Evolutionary conservation across 2,113 vertebrate genomes (phyloP).

Genomic region (Sprattus sprattus): DNA sequence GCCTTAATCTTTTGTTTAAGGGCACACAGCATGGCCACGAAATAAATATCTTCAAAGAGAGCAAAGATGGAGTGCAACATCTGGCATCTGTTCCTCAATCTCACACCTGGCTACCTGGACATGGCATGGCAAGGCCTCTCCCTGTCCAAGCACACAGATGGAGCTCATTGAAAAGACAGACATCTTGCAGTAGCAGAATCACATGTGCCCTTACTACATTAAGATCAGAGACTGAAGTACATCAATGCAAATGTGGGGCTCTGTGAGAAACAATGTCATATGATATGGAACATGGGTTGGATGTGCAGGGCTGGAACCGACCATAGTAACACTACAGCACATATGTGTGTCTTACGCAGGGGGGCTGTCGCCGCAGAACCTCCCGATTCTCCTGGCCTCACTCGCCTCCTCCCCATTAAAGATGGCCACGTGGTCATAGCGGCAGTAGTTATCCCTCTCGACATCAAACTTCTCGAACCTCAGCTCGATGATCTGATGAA

Average conservation of each 20-base stretch:
- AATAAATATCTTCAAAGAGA: neutral
- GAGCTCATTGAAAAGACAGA: neutral
- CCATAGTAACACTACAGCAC: constrained; percentile 14
- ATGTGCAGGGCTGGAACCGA: neutral
- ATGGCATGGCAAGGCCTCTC: neutral
- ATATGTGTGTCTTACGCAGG: constrained; percentile 81
- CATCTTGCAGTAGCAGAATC: neutral
- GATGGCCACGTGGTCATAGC: constrained; percentile 93
- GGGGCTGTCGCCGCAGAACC: constrained; percentile 94
- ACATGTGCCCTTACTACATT: neutral
- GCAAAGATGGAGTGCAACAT: no score
- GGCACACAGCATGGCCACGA: neutral
- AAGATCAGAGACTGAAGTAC: neutral
- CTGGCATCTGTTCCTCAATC: neutral
- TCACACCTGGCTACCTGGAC: neutral
- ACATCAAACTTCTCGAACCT: constrained; percentile 98
- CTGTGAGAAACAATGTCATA: neutral
- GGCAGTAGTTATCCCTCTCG: constrained; percentile 95
- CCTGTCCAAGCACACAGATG: neutral
- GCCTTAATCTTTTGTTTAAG: neutral
- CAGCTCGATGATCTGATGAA: constrained; percentile 82
- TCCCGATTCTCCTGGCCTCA: constrained; percentile 90
- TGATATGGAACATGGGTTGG: neutral
- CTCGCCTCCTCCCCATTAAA: constrained; percentile 92
- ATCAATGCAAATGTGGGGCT: neutral